Conservation (phyloP, 2,888 invertebrate species). For the Alsophila aescularia region DNA sequence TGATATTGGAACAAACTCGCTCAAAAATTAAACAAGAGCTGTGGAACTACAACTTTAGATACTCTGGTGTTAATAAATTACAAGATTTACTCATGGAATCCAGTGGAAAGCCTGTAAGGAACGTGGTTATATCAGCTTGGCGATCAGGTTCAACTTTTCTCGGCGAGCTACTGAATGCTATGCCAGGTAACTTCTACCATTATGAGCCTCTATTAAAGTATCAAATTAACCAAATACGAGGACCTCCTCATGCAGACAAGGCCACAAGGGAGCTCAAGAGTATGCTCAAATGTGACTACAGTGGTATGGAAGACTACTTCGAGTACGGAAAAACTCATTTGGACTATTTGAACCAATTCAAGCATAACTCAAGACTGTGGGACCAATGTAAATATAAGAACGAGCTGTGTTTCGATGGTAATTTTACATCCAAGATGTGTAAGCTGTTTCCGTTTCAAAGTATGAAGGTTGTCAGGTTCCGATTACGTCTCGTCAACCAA, state of each 20-base stretch:
- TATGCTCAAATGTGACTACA: constrained; percentile 91
- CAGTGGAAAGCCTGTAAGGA: constrained; percentile 90
- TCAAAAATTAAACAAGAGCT: constrained; percentile 68
- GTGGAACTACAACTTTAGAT: constrained; percentile 64
- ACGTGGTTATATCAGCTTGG: constrained; percentile 93
- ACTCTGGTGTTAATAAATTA: constrained; percentile 78
- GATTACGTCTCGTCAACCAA: constrained; percentile 88
- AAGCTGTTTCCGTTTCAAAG: constrained; percentile 94
- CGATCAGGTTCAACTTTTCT: constrained; percentile 95
- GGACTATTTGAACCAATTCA: constrained; percentile 86
- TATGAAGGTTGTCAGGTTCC: constrained; percentile 93
- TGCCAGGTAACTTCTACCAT: constrained; percentile 95
- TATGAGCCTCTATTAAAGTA: constrained; percentile 94
- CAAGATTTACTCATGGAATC: constrained; percentile 88
- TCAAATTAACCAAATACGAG: constrained; percentile 92
- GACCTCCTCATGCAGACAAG: constrained; percentile 87
- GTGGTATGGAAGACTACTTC: constrained; percentile 89
- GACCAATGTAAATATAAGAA: constrained; percentile 87
- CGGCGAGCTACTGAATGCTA: constrained; percentile 92
- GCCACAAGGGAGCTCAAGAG: constrained; percentile 88
- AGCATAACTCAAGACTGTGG: constrained; percentile 94
- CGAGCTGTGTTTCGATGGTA: constrained; percentile 76
- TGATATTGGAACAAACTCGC: constrained; percentile 67
- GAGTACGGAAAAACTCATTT: constrained; percentile 90
- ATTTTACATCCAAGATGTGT: constrained; percentile 91